These are phyloP conservation scores for Hemicordylus capensis DNA, from an alignment of 2,113 vertebrate genomes.

Conservation along the genomic window DNA sequence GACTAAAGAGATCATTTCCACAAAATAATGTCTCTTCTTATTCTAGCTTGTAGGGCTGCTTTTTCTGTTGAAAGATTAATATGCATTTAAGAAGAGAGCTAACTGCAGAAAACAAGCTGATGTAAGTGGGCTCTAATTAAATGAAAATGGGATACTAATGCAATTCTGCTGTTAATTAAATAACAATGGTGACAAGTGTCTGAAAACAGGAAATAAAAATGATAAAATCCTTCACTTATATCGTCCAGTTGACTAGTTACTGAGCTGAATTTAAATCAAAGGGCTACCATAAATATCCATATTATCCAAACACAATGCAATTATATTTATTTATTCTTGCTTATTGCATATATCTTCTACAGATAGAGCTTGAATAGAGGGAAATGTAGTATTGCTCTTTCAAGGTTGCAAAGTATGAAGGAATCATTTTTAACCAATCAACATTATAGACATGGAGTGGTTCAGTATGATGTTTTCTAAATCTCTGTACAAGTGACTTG, in stretches of 20 bases:
- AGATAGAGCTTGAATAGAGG: not conserved
- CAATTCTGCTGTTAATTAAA: conserved; percentile 75
- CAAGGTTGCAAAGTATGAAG: too few relatives aligned
- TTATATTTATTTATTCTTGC: not conserved
- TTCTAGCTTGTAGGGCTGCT: conserved; percentile 46
- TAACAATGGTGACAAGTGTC: conserved; percentile 73
- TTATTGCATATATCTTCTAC: not conserved
- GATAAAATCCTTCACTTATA: conserved; percentile 66
- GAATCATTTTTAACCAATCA: too few relatives aligned
- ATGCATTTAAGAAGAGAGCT: conserved; percentile 66
- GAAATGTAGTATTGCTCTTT: too few relatives aligned
- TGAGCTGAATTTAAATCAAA: conserved; percentile 53
- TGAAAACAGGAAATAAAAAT: conserved; percentile 64
- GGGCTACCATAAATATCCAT: not conserved
- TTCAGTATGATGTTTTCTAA: too few relatives aligned
- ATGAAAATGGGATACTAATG: conserved; percentile 67
- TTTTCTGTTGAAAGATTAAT: conserved; percentile 73
- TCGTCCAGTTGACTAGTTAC: conserved; percentile 58
- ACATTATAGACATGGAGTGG: too few relatives aligned
- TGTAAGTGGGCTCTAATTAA: conserved; percentile 68
- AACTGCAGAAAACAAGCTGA: conserved; percentile 73
- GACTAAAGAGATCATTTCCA: conserved; percentile 50
- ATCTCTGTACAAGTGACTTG: not conserved
- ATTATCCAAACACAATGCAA: not conserved
- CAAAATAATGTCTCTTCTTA: conserved; percentile 66